phyloP scores from a whole-genome alignment of 2,888 invertebrate species.

The Cosmopolites sordidus region DNA sequence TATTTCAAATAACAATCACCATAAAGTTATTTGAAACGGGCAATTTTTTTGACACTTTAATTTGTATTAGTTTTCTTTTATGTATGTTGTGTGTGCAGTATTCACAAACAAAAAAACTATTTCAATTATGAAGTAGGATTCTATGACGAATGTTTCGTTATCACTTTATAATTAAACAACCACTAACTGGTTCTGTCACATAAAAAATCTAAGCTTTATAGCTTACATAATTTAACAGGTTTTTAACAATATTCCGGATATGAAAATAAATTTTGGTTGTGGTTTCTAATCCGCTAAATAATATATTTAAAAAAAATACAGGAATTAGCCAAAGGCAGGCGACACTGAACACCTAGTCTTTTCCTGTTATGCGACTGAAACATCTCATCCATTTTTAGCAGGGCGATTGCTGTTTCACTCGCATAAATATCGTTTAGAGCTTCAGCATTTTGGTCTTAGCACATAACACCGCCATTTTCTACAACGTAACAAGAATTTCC shows the following conservation, averaged over 20 bases:
- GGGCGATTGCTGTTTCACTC: too few relatives aligned
- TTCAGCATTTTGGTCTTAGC: neutral
- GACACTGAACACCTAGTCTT: conserved; percentile 31
- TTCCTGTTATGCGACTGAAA: conserved; percentile 6
- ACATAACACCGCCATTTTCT: neutral
- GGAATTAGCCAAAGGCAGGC: conserved; percentile 50
- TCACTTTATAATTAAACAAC: too few relatives aligned
- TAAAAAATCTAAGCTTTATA: too few relatives aligned
- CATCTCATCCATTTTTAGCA: neutral
- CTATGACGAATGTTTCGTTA: too few relatives aligned
- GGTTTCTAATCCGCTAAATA: conserved; percentile 15
- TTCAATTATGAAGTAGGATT: too few relatives aligned
- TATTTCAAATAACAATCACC: too few relatives aligned
- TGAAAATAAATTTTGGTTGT: conserved; percentile 16
- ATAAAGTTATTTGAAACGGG: too few relatives aligned
- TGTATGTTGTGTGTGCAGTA: neutral
- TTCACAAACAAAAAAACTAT: too few relatives aligned
- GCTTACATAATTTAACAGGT: conserved; percentile 3
- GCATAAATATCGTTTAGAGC: neutral
- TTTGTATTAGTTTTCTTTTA: neutral
- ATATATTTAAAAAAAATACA: conserved; percentile 9
- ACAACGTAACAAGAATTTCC: neutral
- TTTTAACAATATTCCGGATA: conserved; percentile 5
- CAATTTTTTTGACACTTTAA: too few relatives aligned
- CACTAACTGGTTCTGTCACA: too few relatives aligned